Conservation (phyloP, 2,888 invertebrate genomes). For the Doris montereyensis region DNA sequence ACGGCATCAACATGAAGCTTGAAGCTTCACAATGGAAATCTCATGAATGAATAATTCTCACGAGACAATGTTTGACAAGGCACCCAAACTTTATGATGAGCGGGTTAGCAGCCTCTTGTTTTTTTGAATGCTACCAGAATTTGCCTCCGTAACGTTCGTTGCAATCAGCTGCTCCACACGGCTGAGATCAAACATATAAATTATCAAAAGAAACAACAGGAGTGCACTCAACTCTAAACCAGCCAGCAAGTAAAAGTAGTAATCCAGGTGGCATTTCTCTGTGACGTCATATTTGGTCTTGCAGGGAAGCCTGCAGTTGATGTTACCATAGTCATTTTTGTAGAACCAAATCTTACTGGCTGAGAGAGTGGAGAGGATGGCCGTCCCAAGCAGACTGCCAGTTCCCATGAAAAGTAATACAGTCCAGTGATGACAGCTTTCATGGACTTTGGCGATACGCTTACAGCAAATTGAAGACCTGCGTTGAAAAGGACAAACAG, state of each 20-base stretch:
- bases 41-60: no score
- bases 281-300: background rate
- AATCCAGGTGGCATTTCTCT: constrained; percentile 72
- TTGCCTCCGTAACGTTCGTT: no score
- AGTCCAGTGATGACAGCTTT: constrained; percentile 75
- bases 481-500: no score
- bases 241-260: constrained; percentile 74
- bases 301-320: constrained; percentile 68
- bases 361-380: constrained; percentile 66
- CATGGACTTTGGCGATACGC: constrained; percentile 74
- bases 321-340: constrained; percentile 69
- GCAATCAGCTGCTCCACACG: no score
- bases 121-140: no score
- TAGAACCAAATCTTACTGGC: constrained; percentile 68
- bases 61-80: no score
- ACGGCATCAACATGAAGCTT: no score
- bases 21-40: no score
- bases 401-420: constrained; percentile 74
- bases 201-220: constrained; percentile 47
- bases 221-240: constrained; percentile 60
- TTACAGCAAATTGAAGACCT: constrained; percentile 75
- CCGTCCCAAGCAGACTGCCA: constrained; percentile 74
- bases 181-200: no score
- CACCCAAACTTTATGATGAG: no score
- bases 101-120: no score